phyloP scores from a whole-genome alignment of 2,797 vertebrate species.

The Hydrolagus colliei region DNA sequence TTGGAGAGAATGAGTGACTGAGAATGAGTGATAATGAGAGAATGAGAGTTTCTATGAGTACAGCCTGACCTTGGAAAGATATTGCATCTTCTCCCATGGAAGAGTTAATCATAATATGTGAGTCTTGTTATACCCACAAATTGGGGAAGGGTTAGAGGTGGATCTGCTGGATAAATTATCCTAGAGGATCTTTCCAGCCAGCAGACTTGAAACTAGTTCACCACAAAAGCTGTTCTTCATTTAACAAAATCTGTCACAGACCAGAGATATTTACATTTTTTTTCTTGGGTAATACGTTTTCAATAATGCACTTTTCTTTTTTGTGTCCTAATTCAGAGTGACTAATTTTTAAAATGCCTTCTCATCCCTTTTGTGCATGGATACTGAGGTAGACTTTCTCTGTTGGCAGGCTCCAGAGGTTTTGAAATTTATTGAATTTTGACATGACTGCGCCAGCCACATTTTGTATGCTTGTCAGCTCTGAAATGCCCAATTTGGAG shows the following conservation, averaged over 20 bases:
- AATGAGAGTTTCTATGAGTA: too few species aligned
- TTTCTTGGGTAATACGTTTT: neutral
- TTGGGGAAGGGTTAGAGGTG: neutral
- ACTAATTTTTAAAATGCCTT: too few species aligned
- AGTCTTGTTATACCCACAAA: too few species aligned
- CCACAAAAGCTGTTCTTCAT: neutral
- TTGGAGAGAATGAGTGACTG: too few species aligned
- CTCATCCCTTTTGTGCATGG: neutral
- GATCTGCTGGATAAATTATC: neutral
- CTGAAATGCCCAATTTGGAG: neutral
- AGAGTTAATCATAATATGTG: constrained; percentile 34
- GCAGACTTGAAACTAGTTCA: neutral
- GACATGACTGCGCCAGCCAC: neutral
- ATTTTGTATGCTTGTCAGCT: neutral
- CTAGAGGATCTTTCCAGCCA: neutral
- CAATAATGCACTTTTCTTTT: too few species aligned
- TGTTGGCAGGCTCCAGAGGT: neutral
- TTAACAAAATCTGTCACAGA: neutral
- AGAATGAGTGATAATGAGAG: too few species aligned
- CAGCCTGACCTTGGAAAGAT: too few species aligned
- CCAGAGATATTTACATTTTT: neutral
- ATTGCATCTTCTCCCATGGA: neutral
- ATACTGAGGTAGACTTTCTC: neutral
- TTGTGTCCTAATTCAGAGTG: too few species aligned
- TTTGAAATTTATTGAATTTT: neutral